Conservation (phyloP, 2,888 invertebrate species). For the Spialia ferax region DNA sequence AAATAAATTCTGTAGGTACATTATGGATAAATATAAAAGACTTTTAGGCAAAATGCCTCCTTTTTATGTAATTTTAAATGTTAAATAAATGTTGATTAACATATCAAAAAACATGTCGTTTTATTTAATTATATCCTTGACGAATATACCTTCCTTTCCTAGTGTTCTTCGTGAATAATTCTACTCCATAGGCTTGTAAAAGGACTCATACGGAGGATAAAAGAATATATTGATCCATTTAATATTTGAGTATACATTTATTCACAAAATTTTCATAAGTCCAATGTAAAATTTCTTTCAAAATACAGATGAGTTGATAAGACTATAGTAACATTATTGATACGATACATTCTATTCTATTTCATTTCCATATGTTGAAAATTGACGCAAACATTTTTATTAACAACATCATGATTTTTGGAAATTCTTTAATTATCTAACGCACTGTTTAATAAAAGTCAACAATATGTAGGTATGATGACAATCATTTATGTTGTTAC, state of each 20-base stretch:
- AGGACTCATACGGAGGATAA: not conserved
- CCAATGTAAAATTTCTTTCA: conserved; percentile 18
- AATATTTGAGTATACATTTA: conserved; percentile 14
- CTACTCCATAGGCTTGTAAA: not conserved
- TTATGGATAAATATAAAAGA: conserved; percentile 74
- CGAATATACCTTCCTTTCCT: not conserved
- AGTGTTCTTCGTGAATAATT: not conserved
- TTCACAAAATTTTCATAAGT: not conserved
- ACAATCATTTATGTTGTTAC: too few relatives aligned
- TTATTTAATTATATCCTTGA: conserved; percentile 51
- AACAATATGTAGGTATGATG: too few relatives aligned
- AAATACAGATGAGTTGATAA: conserved; percentile 3
- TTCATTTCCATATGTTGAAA: too few relatives aligned
- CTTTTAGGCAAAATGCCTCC: conserved; percentile 82
- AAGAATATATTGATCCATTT: not conserved
- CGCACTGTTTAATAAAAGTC: too few relatives aligned
- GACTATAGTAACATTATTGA: too few relatives aligned
- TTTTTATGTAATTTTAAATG: conserved; percentile 86
- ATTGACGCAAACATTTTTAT: too few relatives aligned
- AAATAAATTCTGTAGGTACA: conserved; percentile 80
- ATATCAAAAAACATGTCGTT: conserved; percentile 71
- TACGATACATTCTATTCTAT: too few relatives aligned
- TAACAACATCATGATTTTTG: too few relatives aligned
- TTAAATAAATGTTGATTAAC: conserved; percentile 85
- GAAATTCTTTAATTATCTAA: too few relatives aligned